phyloP scores from a whole-genome alignment of 2,888 invertebrate genomes.

The Cataglyphis albicans region DNA sequence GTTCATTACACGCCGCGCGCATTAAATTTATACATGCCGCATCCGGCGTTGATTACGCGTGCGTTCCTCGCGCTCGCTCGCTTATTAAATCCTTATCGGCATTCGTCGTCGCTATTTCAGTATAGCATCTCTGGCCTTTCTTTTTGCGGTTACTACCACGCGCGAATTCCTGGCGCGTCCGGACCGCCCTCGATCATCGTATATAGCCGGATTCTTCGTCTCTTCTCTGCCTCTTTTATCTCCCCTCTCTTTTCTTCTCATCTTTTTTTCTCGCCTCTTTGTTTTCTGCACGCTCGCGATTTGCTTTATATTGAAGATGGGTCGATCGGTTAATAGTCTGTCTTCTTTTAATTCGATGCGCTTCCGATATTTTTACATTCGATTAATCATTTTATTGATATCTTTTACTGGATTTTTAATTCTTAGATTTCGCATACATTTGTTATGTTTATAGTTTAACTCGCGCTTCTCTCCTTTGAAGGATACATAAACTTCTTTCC shows the following conservation, averaged over 20 bases:
- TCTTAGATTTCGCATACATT: background rate
- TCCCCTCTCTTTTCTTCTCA: background rate
- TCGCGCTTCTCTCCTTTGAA: background rate
- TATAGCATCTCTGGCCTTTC: conserved; percentile 11
- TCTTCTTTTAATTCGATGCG: background rate
- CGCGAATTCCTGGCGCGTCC: conserved; percentile 30
- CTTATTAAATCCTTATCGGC: conserved; percentile 41
- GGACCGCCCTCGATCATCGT: conserved; percentile 37
- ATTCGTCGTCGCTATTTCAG: conserved; percentile 38
- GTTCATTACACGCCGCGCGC: conserved; percentile 14
- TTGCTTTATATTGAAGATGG: background rate
- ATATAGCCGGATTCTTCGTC: background rate
- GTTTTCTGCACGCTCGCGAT: background rate
- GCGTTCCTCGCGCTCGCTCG: conserved; percentile 7
- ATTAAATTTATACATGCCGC: conserved; percentile 16
- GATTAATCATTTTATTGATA: background rate
- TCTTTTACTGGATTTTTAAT: background rate
- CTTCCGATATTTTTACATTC: background rate
- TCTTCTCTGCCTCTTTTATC: background rate
- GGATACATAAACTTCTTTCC: background rate
- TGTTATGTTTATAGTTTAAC: background rate
- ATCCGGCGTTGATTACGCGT: conserved; percentile 26
- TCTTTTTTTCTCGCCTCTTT: background rate
- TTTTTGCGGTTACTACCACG: background rate
- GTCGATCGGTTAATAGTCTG: background rate